A percentile compares a stretch with the other conserved stretches of the same genome.
Conservation (phyloP, 2,797 vertebrate species). For the Falco novaeseelandiae region DNA sequence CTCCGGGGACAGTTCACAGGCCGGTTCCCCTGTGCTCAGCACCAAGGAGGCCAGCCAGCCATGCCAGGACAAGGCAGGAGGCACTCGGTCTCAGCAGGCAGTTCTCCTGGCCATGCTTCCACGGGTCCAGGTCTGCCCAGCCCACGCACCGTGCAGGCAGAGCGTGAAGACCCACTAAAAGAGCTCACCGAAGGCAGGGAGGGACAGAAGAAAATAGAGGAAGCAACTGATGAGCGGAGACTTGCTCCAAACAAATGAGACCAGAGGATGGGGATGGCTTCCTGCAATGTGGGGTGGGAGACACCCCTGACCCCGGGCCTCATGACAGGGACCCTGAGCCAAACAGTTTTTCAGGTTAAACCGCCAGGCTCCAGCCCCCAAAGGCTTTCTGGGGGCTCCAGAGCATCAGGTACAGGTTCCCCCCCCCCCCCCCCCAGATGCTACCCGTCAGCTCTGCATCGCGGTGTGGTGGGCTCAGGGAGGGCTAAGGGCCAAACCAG, state of each 20-base stretch:
- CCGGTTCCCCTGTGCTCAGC: accelerated
- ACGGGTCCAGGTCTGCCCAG: not conserved
- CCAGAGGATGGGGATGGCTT: not conserved
- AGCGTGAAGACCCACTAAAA: accelerated
- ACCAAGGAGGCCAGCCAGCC: accelerated
- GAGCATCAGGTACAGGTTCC: not conserved
- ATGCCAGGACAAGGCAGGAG: not conserved
- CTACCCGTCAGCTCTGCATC: not conserved
- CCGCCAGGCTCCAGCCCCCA: not conserved
- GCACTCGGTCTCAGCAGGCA: not conserved
- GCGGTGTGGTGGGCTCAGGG: accelerated
- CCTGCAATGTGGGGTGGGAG: not conserved
- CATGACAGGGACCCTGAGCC: not conserved
- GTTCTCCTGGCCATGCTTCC: not conserved
- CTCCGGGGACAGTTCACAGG: not conserved
- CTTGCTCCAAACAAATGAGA: not conserved
- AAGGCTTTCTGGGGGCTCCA: not conserved
- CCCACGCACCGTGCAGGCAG: accelerated
- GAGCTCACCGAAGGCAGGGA: not conserved
- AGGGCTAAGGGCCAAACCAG: not conserved
- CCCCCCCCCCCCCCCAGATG: not conserved
- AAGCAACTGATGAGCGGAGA: not conserved
- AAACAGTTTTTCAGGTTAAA: not conserved
- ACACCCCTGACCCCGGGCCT: not conserved
- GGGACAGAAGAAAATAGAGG: not conserved